Conservation (phyloP, 2,797 vertebrate species). For the Myotis myotis region DNA sequence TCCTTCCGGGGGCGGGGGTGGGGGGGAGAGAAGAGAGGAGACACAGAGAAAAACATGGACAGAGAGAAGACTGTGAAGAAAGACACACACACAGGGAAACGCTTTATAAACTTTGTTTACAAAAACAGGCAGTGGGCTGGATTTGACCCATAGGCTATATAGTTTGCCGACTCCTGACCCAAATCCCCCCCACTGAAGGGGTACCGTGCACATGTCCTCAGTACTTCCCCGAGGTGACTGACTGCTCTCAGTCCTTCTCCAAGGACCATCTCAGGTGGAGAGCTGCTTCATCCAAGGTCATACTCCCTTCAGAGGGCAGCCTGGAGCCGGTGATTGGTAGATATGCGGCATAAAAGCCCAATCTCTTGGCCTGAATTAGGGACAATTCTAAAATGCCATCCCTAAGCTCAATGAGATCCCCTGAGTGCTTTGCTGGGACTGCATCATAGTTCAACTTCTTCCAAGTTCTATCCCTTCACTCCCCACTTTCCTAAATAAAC, state of each 20-base stretch:
- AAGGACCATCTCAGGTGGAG: not conserved
- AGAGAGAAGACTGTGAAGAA: not conserved
- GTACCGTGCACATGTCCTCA: not conserved
- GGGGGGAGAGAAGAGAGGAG: not conserved
- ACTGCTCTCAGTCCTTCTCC: not conserved
- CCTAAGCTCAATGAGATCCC: not conserved
- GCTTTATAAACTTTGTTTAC: not conserved
- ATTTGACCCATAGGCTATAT: not conserved
- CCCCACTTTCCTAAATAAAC: not conserved
- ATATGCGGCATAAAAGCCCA: not conserved
- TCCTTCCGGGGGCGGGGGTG: too few species aligned
- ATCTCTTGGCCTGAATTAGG: not conserved
- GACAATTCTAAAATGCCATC: not conserved
- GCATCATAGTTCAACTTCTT: not conserved
- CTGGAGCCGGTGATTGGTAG: not conserved
- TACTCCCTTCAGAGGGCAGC: not conserved
- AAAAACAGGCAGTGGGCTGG: not conserved
- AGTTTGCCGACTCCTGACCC: not conserved
- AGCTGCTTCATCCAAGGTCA: not conserved
- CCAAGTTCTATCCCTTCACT: not conserved
- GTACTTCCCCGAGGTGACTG: fast-evolving
- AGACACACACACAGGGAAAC: not conserved
- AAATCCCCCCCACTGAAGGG: not conserved
- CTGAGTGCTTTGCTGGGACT: not conserved
- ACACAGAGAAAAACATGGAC: not conserved